Base-by-base conservation (phyloP, 2,113 vertebrate genomes). In the Fregata magnificens region DNA sequence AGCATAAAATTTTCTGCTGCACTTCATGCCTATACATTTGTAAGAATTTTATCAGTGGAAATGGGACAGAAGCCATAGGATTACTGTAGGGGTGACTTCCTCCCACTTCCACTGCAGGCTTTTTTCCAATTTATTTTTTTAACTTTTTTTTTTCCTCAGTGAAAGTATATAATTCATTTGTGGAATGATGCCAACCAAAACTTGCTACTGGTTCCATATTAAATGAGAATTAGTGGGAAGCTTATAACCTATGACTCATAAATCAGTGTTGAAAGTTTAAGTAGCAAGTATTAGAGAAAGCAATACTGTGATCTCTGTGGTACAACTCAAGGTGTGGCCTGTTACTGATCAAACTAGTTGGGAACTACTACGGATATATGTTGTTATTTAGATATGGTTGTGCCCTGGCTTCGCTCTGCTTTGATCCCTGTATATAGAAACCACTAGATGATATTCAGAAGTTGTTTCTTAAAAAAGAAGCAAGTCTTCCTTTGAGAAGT, bases 1-100 rank as follows among this genome's bases (percentile, higher is more conserved):
- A 91, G 81, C 42, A 77, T 92, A 82, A 92, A 80, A 93, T 87
- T 93, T 93, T 88, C 79, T 77, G 76, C 85, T 93, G 88, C 58
- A 63, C 74, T 95, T 95, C 59, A 56, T 76, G 55, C 49, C 79
- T 76, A n/a, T 65, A 85, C 49, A 55, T 92, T 90, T 83, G 59
- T 83, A 86, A 93, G 56, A 29, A 66, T 86, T 90, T 76, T 92
- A 61, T 83, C 72, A 71, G 55, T 74, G 76, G 36, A 55, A 90
- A 63, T 40, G 58, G 76, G 80, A 95, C 63, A 88, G 86, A 90
- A 83, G 76, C 79, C 59, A 12, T 53, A 44, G 82, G 59, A 86
- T 86, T 82, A n/a, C 71, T 83, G 45, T 22, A 83, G 59, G 82
- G 45, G 50, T 88, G 55, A 61, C 73, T 79, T 82, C 70, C 52